Evolutionary conservation across 2,888 invertebrate species (phyloP).

Genomic region (Epinotia bilunana): DNA sequence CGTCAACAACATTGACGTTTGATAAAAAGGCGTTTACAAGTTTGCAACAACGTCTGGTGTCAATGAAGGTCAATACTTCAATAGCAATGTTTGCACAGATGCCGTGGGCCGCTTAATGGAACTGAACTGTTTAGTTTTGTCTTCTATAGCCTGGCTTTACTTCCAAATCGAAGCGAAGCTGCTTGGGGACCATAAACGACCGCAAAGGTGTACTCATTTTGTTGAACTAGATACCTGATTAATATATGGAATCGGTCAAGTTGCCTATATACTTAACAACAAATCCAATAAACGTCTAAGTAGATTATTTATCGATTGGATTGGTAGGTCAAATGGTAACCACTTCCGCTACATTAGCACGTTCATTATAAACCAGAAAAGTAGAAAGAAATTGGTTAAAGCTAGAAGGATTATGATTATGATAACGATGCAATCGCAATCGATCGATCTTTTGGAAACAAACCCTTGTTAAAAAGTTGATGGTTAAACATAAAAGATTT

Average conservation of each 20-base stretch:
- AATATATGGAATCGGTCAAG: no score
- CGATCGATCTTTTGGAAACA: not conserved
- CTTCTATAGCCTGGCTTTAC: not conserved
- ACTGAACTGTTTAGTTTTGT: constrained; percentile 24
- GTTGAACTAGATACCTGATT: not conserved
- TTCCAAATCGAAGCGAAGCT: not conserved
- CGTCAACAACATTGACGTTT: constrained; percentile 25
- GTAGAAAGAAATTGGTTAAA: not conserved
- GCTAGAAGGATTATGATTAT: not conserved
- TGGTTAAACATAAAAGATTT: not conserved
- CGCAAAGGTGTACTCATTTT: not conserved
- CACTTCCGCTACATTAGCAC: no score
- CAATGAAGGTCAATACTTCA: constrained; percentile 57
- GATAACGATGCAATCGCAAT: no score
- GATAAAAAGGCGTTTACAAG: constrained; percentile 37
- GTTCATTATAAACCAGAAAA: no score
- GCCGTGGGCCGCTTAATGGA: constrained; percentile 47
- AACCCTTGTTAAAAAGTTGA: not conserved
- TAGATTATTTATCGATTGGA: no score
- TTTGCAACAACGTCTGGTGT: constrained; percentile 46
- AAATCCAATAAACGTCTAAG: no score
- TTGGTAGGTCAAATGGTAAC: no score
- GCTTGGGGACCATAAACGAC: not conserved
- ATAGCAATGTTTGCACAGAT: constrained; percentile 62
- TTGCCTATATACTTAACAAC: no score